Evolutionary conservation across 1,140 invertebrate species (phyloP).

Genomic region (Drosophila elegans): DNA sequence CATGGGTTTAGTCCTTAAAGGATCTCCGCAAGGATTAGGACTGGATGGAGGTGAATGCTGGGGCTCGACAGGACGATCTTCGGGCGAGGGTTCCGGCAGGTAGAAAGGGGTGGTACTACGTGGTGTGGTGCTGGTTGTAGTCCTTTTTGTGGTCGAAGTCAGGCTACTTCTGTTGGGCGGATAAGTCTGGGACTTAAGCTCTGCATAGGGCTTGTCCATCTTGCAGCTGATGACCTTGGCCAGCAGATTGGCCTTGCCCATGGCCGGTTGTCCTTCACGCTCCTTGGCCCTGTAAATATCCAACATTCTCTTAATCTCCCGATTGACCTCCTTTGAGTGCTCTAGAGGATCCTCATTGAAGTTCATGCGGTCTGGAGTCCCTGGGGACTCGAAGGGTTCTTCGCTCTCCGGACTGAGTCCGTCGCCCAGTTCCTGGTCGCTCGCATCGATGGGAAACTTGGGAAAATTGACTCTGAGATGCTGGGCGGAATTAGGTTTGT

Average conservation of each 20-base stretch:
- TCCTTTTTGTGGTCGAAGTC: background rate
- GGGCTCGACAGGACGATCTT: background rate
- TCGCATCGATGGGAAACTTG: background rate
- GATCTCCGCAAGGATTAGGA: background rate
- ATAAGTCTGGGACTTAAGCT: background rate
- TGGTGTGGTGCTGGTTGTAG: conserved; percentile 1
- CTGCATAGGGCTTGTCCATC: background rate
- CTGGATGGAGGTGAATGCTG: background rate
- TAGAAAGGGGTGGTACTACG: background rate
- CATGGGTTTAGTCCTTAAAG: background rate
- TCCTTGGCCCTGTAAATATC: background rate
- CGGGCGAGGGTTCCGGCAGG: conserved; percentile 1
- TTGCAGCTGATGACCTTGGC: conserved; percentile 9
- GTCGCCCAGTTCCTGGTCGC: background rate
- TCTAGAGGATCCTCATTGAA: background rate
- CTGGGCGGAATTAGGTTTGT: background rate
- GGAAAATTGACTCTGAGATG: background rate
- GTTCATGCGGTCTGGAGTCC: background rate
- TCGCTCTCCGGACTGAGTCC: background rate
- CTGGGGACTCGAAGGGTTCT: background rate
- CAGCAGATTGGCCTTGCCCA: conserved; percentile 5
- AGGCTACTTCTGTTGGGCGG: background rate
- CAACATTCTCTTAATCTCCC: conserved; percentile 16
- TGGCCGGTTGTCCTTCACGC: background rate
- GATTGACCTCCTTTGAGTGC: conserved; percentile 7